These are phyloP conservation scores for Caenorhabditis remanei DNA, from an alignment of 1,140 invertebrate genomes.

Conservation along the genomic window DNA sequence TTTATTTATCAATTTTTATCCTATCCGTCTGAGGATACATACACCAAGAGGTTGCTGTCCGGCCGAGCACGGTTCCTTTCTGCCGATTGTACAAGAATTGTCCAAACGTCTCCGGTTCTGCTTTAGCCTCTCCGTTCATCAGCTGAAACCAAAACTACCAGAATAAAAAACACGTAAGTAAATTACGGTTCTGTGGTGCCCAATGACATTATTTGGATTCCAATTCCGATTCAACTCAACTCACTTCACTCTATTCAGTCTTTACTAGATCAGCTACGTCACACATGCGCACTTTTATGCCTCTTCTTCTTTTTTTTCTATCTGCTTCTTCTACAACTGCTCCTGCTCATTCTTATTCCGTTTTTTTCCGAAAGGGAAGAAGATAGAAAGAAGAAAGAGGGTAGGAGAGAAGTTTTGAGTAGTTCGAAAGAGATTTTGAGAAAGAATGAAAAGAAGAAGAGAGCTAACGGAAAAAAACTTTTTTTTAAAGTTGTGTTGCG, in stretches of 20 bases:
- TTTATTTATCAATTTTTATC: not conserved
- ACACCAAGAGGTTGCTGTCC: slow-evolving; percentile 77
- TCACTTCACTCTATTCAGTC: slow-evolving; percentile 45
- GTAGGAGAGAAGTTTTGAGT: not conserved
- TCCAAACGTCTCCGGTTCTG: slow-evolving; percentile 60
- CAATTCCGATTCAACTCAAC: slow-evolving; percentile 31
- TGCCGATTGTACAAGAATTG: slow-evolving; percentile 68
- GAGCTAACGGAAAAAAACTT: too few relatives aligned
- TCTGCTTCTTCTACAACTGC: not conserved
- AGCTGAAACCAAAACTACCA: slow-evolving; percentile 58
- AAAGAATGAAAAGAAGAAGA: not conserved
- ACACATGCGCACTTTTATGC: slow-evolving; percentile 5
- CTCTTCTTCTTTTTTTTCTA: slow-evolving; percentile 21
- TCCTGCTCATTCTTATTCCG: slow-evolving; percentile 45
- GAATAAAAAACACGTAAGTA: not conserved
- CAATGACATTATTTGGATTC: slow-evolving; percentile 30
- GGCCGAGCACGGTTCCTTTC: slow-evolving; percentile 75
- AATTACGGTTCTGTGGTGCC: not conserved
- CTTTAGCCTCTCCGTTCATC: slow-evolving; percentile 63
- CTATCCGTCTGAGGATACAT: slow-evolving; percentile 7
- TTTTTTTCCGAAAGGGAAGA: slow-evolving; percentile 16
- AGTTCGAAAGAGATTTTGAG: slow-evolving; percentile 14
- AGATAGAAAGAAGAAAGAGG: slow-evolving; percentile 2
- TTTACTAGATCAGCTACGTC: slow-evolving; percentile 53
- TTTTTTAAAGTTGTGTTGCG: too few relatives aligned